Conservation (phyloP, 2,888 invertebrate species). For the Zygothrica quintamaculata region DNA sequence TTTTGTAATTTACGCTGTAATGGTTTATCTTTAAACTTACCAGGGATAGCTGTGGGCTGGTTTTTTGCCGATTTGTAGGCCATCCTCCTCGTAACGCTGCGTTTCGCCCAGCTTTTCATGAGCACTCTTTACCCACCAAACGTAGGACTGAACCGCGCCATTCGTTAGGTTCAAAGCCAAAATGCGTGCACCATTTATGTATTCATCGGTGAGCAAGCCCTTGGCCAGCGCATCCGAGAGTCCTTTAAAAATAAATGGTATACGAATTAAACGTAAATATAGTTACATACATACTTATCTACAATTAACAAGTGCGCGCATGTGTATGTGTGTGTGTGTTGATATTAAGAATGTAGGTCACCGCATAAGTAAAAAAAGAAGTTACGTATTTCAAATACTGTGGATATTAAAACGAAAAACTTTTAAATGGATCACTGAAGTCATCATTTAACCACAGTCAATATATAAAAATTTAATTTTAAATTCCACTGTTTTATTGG, state of each 20-base stretch:
- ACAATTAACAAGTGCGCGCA: slow-evolving; percentile 2
- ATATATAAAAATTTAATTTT: slow-evolving; percentile 34
- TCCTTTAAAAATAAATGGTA: slow-evolving; percentile 84
- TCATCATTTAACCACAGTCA: slow-evolving; percentile 1
- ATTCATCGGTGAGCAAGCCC: slow-evolving; percentile 88
- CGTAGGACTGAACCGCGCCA: slow-evolving; percentile 86
- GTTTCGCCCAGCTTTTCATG: slow-evolving; percentile 83
- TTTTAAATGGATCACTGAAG: background rate
- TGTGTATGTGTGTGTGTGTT: slow-evolving; percentile 1
- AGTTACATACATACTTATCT: too few relatives aligned
- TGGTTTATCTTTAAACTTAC: too few relatives aligned
- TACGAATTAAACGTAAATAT: slow-evolving; percentile 8
- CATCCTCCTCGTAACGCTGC: slow-evolving; percentile 86
- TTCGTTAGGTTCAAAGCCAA: slow-evolving; percentile 87
- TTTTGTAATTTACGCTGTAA: too few relatives aligned
- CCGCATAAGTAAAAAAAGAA: slow-evolving; percentile 8
- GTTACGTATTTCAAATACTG: slow-evolving; percentile 28
- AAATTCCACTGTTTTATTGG: slow-evolving; percentile 23
- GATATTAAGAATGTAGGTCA: slow-evolving; percentile 41
- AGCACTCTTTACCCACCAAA: slow-evolving; percentile 86
- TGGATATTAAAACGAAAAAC: slow-evolving; percentile 55
- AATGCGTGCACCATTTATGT: slow-evolving; percentile 87
- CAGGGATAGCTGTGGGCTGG: slow-evolving; percentile 90
- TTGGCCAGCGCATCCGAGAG: slow-evolving; percentile 90
- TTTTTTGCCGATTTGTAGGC: slow-evolving; percentile 87